Percentiles rank a stretch among this genome's conserved stretches.
phyloP scores from a whole-genome alignment of 53 echinoderm and acorn worm genomes.

The Luidia sarsii region DNA sequence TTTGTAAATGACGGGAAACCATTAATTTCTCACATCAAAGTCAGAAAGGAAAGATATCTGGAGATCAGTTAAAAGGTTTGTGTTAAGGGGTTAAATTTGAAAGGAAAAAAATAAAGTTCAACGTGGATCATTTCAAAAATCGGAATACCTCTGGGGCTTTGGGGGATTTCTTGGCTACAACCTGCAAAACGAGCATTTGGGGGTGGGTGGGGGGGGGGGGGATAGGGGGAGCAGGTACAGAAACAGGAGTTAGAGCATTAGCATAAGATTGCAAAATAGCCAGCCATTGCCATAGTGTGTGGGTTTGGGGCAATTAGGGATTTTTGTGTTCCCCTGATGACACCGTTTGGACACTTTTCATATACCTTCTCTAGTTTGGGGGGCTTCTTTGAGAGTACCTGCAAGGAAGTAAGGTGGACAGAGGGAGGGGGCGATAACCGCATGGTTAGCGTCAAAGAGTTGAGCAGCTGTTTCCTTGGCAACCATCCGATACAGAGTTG shows the following conservation, averaged over 20 bases:
- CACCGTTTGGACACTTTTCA: neutral
- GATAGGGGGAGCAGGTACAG: no score
- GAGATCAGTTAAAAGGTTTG: no score
- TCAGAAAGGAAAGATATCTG: no score
- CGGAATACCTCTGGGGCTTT: constrained; percentile 82
- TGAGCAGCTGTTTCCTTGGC: constrained; percentile 26
- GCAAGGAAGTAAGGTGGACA: constrained; percentile 43
- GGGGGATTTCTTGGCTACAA: constrained; percentile 80
- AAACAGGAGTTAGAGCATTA: neutral
- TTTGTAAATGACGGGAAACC: no score
- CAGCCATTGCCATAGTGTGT: constrained; percentile 17
- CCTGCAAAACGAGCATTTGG: constrained; percentile 57
- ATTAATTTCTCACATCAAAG: no score
- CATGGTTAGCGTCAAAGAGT: constrained; percentile 25
- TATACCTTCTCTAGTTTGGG: constrained; percentile 57
- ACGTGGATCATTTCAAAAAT: neutral
- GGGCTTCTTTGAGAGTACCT: constrained; percentile 47
- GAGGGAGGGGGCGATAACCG: constrained; percentile 22
- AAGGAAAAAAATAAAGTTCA: neutral
- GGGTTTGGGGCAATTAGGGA: no score
- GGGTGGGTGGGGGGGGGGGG: no score
- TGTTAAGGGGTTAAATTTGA: constrained; percentile 38
- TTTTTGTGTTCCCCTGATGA: no score
- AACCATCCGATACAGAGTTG: constrained; percentile 9
- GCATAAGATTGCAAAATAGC: constrained; percentile 54